Evolutionary conservation across 2,113 vertebrate species (phyloP), one percentile per base, ranked within the genome.

Genomic region (Trinectes maculatus): DNA sequence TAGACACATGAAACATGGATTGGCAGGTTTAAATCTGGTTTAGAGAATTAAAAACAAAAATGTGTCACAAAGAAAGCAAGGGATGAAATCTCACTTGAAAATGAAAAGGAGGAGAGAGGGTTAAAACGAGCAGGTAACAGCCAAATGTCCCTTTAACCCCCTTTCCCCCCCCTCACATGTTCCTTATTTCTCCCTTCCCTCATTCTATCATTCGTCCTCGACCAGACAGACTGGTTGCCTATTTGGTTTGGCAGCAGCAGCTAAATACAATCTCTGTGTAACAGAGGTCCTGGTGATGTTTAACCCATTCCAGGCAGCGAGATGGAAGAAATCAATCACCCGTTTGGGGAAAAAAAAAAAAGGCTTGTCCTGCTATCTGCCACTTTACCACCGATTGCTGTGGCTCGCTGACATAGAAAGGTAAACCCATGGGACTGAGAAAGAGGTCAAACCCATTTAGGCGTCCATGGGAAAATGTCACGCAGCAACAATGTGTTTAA

Each of bases 251-350:
- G 87, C 90, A 89, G 84, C 62, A 61, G 64, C 18, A 68, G 77
- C 85, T 87, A 79, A 89, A 92, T 77, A 79, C 86, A 90, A 89
- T 92, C 86, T 87, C 53, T 29, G 55, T 73, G 44, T 52, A 71
- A 55, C 77, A 75, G 72, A 74, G 80, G 86, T 77, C 74, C 70
- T 22, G 58, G 52, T 76, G 79, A 82, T 52, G 72, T 80, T 93
- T 90, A 92, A 91, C 90, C 86, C 85, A 65, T 90, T 89, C 75
- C 58, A 16, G 34, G 58, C 19, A 36, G 37, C 3, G 46, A 71
- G 65, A 82, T 28, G 43, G 39, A 44, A 60, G 66, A n/a, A 89
- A 88, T 87, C 80, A 87, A 89, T 91, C 77, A 86, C 53, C 6
- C n/a, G 44, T 42, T 56, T 48, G 53, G 15, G 26, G 26, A 48